Conservation (phyloP, 2,797 vertebrate genomes). For the Acanthiza pusilla region DNA sequence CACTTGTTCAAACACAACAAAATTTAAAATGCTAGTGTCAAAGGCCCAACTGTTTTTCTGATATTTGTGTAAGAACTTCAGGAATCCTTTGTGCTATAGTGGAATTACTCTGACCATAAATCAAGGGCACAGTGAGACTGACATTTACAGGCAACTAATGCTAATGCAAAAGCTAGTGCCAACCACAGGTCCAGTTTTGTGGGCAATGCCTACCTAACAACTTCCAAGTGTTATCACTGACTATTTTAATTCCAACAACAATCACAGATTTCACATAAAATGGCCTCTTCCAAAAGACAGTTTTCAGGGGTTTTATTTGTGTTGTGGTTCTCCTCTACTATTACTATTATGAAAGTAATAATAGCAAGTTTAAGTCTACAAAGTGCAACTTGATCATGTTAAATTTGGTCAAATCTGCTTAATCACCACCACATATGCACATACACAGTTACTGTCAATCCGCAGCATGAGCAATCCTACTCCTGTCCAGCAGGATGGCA, state of each 20-base stretch:
- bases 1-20: neutral
- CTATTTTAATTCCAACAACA: neutral
- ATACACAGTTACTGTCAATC: neutral
- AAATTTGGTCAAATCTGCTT: neutral
- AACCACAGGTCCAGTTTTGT: neutral
- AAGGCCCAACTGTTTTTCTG: neutral
- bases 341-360: neutral
- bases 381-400: neutral
- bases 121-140: neutral
- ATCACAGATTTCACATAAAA: neutral
- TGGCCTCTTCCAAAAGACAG: neutral
- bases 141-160: neutral
- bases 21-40: neutral
- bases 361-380: neutral
- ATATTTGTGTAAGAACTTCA: neutral
- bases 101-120: neutral
- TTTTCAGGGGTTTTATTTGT: neutral
- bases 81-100: neutral
- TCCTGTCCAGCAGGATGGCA: slow-evolving; percentile 1
- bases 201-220: neutral
- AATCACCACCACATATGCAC: neutral
- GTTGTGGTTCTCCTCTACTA: neutral
- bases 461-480: neutral
- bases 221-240: neutral
- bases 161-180: neutral